Evolutionary conservation across 2,888 invertebrate species (phyloP).

Genomic region (Saturnia japonica): DNA sequence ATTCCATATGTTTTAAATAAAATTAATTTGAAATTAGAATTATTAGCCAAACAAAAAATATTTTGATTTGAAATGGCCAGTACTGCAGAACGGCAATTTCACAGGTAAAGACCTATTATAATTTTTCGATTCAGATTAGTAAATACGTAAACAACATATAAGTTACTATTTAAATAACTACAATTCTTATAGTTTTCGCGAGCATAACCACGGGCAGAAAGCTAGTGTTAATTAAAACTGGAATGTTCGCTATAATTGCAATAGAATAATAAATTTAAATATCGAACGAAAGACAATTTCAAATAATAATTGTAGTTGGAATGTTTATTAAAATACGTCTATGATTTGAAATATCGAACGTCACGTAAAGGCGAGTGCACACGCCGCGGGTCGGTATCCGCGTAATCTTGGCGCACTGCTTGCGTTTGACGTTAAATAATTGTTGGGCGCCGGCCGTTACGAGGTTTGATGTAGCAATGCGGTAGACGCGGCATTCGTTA

Average conservation of each 20-base stretch:
- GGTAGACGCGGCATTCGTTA: constrained; percentile 26
- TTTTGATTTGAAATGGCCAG: no score
- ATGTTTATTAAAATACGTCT: not conserved
- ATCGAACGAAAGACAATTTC: not conserved
- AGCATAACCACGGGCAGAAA: no score
- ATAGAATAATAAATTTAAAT: not conserved
- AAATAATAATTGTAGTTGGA: not conserved
- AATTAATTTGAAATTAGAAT: no score
- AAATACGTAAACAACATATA: no score
- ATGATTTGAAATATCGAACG: not conserved
- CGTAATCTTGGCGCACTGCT: constrained; percentile 50
- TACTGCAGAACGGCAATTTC: no score
- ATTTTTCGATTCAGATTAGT: no score
- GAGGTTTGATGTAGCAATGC: constrained; percentile 16
- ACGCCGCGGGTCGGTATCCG: constrained; percentile 19
- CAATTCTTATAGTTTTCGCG: no score
- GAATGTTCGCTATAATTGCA: not conserved
- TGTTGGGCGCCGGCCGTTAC: constrained; percentile 49
- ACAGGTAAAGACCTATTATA: no score
- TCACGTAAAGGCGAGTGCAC: not conserved
- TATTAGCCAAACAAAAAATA: no score
- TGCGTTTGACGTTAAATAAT: constrained; percentile 71
- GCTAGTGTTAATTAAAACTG: no score
- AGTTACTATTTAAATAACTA: no score
- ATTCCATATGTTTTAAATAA: no score